Evolutionary conservation across 2,113 vertebrate species (phyloP).

Genomic region (Engraulis encrasicolus): DNA sequence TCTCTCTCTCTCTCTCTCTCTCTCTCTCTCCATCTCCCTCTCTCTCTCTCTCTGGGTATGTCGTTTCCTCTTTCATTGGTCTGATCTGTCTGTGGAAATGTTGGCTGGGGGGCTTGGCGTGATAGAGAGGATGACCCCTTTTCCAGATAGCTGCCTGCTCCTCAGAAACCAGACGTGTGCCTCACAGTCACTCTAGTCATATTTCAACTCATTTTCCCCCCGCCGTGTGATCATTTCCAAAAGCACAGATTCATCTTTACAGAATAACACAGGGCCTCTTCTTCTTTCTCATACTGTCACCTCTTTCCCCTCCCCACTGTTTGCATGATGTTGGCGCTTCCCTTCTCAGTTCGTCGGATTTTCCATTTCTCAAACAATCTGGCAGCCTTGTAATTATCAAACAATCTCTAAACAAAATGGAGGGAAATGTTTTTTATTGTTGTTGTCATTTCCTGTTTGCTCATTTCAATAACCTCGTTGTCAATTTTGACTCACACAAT

Average conservation of each 20-base stretch:
- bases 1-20: too few species aligned
- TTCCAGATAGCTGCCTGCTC: not conserved
- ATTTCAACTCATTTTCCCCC: not conserved
- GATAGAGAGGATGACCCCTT: not conserved
- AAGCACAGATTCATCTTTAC: not conserved
- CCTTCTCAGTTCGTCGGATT: too few species aligned
- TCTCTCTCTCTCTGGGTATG: too few species aligned
- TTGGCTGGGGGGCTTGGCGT: not conserved
- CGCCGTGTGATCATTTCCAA: not conserved
- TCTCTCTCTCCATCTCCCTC: too few species aligned
- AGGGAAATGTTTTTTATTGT: too few species aligned
- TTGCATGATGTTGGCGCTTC: too few species aligned
- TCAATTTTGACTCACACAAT: too few species aligned
- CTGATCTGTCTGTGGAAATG: not conserved
- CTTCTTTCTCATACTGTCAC: not conserved
- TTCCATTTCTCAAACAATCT: too few species aligned
- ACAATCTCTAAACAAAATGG: too few species aligned
- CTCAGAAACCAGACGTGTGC: not conserved
- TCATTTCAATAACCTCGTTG: too few species aligned
- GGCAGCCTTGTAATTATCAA: too few species aligned
- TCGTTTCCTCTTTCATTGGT: conserved; percentile 14
- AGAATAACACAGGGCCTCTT: not conserved
- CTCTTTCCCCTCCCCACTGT: not conserved
- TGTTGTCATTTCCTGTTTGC: too few species aligned
- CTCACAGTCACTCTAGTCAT: not conserved